phyloP scores from a whole-genome alignment of 2,797 vertebrate species.

The Eleutherodactylus coqui region DNA sequence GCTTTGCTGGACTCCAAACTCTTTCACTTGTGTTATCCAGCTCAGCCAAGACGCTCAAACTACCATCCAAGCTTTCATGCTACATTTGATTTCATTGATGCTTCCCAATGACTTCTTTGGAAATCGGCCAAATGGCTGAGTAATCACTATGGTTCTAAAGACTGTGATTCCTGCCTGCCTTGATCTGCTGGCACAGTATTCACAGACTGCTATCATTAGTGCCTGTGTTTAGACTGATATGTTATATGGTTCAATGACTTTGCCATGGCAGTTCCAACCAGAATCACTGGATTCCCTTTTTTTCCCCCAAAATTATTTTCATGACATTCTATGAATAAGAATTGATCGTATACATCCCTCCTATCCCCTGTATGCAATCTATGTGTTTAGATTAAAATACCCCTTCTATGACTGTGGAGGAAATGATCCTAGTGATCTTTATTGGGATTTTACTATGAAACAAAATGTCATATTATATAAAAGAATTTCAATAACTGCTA shows the following conservation, averaged over 20 bases:
- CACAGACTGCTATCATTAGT: conserved; percentile 1
- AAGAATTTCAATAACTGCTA: too few species aligned
- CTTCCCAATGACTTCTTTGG: conserved; percentile 40
- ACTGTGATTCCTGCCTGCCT: conserved; percentile 6
- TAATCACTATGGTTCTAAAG: conserved; percentile 19
- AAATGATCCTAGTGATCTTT: too few species aligned
- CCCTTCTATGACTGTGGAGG: too few species aligned
- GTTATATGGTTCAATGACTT: background rate
- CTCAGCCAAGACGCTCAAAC: background rate
- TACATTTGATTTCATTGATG: conserved; percentile 41
- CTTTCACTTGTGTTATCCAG: conserved; percentile 6
- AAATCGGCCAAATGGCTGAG: conserved; percentile 21
- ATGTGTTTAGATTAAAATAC: too few species aligned
- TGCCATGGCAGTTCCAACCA: background rate
- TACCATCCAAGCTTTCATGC: conserved; percentile 32
- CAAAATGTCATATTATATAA: too few species aligned
- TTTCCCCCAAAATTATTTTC: background rate
- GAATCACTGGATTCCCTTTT: background rate
- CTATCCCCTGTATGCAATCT: too few species aligned
- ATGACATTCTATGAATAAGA: background rate
- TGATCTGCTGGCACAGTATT: conserved; percentile 17
- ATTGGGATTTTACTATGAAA: too few species aligned
- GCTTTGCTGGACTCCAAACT: background rate
- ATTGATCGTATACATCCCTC: background rate
- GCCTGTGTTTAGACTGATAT: conserved; percentile 21